Evolutionary conservation across 2,888 invertebrate genomes (phyloP), one percentile per base, ranked within the genome.

Genomic region (Callyntrura guangdongensis): DNA sequence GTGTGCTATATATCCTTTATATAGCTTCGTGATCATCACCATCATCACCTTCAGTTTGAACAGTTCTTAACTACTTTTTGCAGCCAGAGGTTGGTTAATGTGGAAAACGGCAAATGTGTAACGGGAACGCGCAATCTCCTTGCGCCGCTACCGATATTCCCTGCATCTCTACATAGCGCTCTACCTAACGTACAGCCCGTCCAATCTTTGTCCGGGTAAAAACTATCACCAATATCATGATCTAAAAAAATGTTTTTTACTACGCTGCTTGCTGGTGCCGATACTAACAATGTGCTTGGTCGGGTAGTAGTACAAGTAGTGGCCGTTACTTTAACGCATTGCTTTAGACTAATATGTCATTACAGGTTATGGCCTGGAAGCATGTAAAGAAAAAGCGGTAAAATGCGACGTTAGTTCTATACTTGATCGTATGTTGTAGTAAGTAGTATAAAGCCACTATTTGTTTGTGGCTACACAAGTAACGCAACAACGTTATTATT

Each of bases 191-290:
- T n/a, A n/a, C 83, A 77, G 47, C 61, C 74, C 89, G 82, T 83
- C 89, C 89, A 72, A 67, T 79, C 81, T 56, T 89, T 83, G 72
- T 74, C 89, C 59, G 89, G 88, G 88, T 88, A 88, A 88, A 88
- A 72, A 88, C 81, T 59, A 79, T 79, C 45, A 69, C 56, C 69
- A 53, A 69, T 64, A n/a, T 56, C 69, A 82, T 82, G 59, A 59
- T 17, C 81, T 82, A 49, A 20, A 81, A 87, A 83, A 27, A 67
- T 61, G 2, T 36, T 36, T 36, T 36, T 36, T 88, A 22, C 36
- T 79, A 27, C 56, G 79, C 36, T 27, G 56, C 53, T n/a, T 59
- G 56, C 27, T 79, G 25, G n/a, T 79, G 17, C 20, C 22, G 14
- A n/a, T 74, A 47, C n/a, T 45, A 20, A 49, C 20, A 47, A 74